Conservation (phyloP, 2,888 invertebrate genomes). For the Eupithecia inturbata region DNA sequence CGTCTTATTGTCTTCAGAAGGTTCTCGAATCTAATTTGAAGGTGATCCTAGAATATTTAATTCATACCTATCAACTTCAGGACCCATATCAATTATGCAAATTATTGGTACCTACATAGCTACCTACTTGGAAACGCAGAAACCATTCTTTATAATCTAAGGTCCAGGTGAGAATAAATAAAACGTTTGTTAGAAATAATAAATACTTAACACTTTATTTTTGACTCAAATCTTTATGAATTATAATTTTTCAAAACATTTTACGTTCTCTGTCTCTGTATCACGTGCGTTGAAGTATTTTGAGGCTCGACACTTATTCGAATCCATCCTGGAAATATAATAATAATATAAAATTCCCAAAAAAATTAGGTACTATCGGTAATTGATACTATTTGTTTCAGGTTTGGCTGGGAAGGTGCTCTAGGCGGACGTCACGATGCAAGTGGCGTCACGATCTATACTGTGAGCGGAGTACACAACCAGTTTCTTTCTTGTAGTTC, state of each 20-base stretch:
- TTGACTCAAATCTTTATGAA: neutral
- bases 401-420: neutral
- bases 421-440: neutral
- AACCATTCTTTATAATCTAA: neutral
- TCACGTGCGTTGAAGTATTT: neutral
- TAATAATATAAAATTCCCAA: neutral
- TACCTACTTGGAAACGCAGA: neutral
- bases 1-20: neutral
- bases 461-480: neutral
- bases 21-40: neutral
- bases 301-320: neutral
- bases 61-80: neutral
- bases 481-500: too few relatives aligned
- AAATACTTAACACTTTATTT: neutral
- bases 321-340: neutral
- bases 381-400: neutral
- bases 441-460: neutral
- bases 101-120: neutral
- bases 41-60: neutral
- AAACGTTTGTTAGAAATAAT: neutral
- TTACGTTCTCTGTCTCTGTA: neutral
- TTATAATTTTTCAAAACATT: neutral
- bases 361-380: neutral
- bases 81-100: neutral
- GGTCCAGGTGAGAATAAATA: neutral